phyloP scores from a whole-genome alignment of 2,888 invertebrate species.

The Cantharis rustica region DNA sequence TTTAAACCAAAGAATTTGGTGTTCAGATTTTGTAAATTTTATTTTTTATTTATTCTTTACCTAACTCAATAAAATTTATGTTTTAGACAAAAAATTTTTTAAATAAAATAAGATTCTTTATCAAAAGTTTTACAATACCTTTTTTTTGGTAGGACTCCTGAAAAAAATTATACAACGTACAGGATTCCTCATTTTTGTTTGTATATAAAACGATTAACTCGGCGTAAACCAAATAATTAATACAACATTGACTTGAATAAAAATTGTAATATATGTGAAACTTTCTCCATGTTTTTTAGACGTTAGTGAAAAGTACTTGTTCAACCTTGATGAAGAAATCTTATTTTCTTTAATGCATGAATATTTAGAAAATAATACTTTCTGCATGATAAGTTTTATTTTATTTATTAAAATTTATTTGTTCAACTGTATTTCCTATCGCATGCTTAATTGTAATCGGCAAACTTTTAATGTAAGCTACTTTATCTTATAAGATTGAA shows the following conservation, averaged over 20 bases:
- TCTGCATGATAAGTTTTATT: neutral
- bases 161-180: neutral
- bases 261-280: neutral
- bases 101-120: neutral
- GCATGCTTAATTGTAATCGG: neutral
- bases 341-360: neutral
- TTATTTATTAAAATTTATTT: neutral
- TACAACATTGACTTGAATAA: no score
- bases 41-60: neutral
- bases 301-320: neutral
- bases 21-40: conserved; percentile 10
- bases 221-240: neutral
- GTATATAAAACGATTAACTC: neutral
- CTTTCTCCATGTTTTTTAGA: neutral
- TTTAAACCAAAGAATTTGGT: conserved; percentile 41
- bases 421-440: neutral
- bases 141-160: neutral
- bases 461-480: neutral
- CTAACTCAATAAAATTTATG: neutral
- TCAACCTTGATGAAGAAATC: neutral
- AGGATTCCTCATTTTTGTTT: neutral
- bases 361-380: neutral
- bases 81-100: neutral
- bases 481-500: conserved; percentile 1
- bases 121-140: neutral